Base-by-base conservation (phyloP, 2,113 vertebrate genomes). In the Passerina amoena region DNA sequence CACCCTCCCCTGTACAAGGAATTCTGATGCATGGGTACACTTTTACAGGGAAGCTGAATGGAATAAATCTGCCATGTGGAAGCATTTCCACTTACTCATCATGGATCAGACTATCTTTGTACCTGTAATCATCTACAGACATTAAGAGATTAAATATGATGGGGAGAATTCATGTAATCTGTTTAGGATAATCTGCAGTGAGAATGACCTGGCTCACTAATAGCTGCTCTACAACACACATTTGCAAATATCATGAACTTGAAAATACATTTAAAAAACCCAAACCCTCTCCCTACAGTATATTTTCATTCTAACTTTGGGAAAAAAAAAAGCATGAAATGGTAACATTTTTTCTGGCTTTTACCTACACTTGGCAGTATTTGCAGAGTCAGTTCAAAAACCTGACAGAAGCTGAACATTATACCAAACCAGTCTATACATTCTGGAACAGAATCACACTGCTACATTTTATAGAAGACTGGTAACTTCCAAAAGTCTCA, bases 371-470 rank as follows among this genome's bases (percentile, higher is more conserved):
- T 73, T 78, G 24, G n/a, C 21, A 75, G 64, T 13, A 78, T 37
- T 5, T 80, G 23, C 10, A n/a, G 45, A 47, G 56, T 50, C 61
- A 80, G 17, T 42, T 30, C 42, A 40, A 82, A 84, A 85, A 76
- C 25, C 40, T 44, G 59, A 48, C 4, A 71, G 35, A 84, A 14
- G 12, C 35, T 56, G 59, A 89, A 23, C 31, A 65, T 42, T 42
- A 33, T 0, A 80, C n/a, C 47, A 88, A 88, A 48, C 37, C 27
- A n/a, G 27, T 5, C 47, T 17, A 27, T 13, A 37, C 21, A 16
- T 89, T 68, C 72, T 45, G 80, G 72, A 89, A 78, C 25, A 95
- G 68, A 95, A 92, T 78, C 70, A 84, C 19, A 85, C 47, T 93
- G 73, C 59, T 54, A 65, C 50, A 70, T 77, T n/a, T 63, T 76